Conservation (phyloP, 1,140 invertebrate genomes). For the Habropoda laboriosa region DNA sequence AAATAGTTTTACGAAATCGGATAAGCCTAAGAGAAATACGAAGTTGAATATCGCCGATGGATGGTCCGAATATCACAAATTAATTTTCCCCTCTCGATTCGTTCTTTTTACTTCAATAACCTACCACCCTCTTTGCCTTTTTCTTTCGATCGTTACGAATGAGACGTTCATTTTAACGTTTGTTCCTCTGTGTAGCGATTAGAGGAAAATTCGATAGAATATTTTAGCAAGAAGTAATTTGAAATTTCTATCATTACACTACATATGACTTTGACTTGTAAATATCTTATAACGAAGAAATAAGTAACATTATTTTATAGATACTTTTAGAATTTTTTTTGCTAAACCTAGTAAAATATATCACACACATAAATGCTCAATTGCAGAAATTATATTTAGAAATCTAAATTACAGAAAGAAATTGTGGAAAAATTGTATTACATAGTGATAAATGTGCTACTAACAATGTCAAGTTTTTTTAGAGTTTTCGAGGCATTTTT, state of each 20-base stretch:
- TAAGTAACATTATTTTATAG: not conserved
- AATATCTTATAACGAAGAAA: too few relatives aligned
- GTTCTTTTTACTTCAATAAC: not conserved
- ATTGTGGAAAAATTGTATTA: not conserved
- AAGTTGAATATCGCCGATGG: constrained; percentile 14
- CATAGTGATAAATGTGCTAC: not conserved
- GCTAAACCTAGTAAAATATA: not conserved
- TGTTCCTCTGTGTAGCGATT: too few relatives aligned
- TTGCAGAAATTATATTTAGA: not conserved
- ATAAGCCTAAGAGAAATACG: constrained; percentile 29
- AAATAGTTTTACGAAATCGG: constrained; percentile 32
- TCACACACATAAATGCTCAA: not conserved
- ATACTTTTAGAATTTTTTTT: not conserved
- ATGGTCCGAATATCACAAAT: constrained; percentile 50
- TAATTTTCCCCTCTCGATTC: constrained; percentile 15
- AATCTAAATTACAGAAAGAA: not conserved
- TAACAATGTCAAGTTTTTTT: too few relatives aligned
- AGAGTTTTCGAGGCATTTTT: too few relatives aligned
- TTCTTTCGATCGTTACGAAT: not conserved
- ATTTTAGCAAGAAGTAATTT: not conserved
- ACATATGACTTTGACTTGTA: too few relatives aligned
- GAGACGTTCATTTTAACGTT: too few relatives aligned
- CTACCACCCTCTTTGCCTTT: not conserved
- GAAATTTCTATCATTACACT: too few relatives aligned
- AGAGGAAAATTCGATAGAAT: not conserved